Evolutionary conservation across 2,797 vertebrate species (phyloP).

Genomic region (Gymnodraco acuticeps): DNA sequence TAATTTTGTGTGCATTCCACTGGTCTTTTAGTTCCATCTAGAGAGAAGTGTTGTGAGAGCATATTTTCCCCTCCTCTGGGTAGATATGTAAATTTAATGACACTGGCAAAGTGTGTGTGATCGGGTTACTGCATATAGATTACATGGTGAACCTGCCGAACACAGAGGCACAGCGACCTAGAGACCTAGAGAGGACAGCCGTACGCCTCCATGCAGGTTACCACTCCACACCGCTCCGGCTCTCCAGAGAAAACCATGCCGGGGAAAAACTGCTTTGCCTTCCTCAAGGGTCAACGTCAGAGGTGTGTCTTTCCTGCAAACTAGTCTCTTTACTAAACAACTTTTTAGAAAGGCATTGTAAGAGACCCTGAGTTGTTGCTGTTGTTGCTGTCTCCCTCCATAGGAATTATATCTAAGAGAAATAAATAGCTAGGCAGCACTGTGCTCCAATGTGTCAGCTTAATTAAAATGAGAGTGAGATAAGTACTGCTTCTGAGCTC

Average conservation of each 20-base stretch:
- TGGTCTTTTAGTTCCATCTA: slow-evolving; percentile 15
- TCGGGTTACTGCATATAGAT: slow-evolving; percentile 87
- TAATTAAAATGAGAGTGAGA: slow-evolving; percentile 76
- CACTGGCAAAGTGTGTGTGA: slow-evolving; percentile 82
- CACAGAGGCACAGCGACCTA: slow-evolving; percentile 69
- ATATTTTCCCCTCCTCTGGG: slow-evolving; percentile 71
- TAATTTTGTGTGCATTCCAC: slow-evolving; percentile 20
- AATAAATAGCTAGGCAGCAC: slow-evolving; percentile 45
- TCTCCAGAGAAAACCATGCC: slow-evolving; percentile 75
- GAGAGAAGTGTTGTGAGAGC: slow-evolving; percentile 43
- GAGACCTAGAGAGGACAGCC: slow-evolving; percentile 66
- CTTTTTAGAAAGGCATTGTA: neutral
- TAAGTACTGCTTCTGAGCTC: slow-evolving; percentile 66
- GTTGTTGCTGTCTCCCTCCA: slow-evolving; percentile 39
- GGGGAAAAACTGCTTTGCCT: slow-evolving; percentile 83
- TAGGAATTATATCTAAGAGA: slow-evolving; percentile 52
- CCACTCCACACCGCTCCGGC: slow-evolving; percentile 55
- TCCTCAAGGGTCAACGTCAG: slow-evolving; percentile 80
- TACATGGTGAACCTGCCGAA: slow-evolving; percentile 82
- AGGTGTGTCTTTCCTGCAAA: slow-evolving; percentile 69
- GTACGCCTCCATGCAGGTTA: slow-evolving; percentile 70
- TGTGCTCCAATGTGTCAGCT: slow-evolving; percentile 59
- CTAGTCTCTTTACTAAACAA: slow-evolving; percentile 8
- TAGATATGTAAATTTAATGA: slow-evolving; percentile 90
- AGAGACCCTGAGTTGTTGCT: slow-evolving; percentile 32